Base-by-base conservation (phyloP, 2,113 vertebrate genomes). In the Phainopepla nitens region DNA sequence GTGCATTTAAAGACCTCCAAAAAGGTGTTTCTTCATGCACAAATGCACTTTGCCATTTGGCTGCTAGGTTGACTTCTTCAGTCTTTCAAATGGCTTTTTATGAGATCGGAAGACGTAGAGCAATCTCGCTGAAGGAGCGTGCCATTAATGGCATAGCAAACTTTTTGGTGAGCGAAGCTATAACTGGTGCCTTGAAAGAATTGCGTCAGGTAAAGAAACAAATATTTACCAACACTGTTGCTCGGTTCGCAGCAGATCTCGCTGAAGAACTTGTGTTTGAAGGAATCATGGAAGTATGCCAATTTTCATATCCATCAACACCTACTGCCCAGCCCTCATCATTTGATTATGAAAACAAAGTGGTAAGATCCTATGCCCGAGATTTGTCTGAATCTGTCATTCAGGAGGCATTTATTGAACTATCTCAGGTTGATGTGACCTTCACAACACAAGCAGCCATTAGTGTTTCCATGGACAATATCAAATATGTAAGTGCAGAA, bases 201-300 rank as follows among this genome's bases (percentile, higher is more conserved):
- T 98, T 99, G 82, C 97, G 98, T 20, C 98, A 98, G 2, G 98
- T 99, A 35, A 99, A 99, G 97, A 99, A 99, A 90, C 99, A 99
- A 97, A 99, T 99, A 87, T 99, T 99, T 93, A 99, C 99, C 77
- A 99, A 98, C 84, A 98, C 99, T 0, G 98, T 99, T 36, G 97
- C 99, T 6, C 97, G 96, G 11, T 99, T 99, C 79, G 99, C 99
- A 12, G 98, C 99, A 28, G 99, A 99, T 90, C 98, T 99, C 25
- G 98, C 99, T 12, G 99, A 99, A 96, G 99, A 99, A 33, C 98
- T 99, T 72, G 98, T 99, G 79, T 99, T 99, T 97, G 99, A 99
- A 97, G 99, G 99, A 39, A 99, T 99, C 42, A 99, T 99, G 99
- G 99, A 99, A 96, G 99, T 99, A 5, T 99, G 99, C 90, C 99